Percentiles rank a stretch among this genome's conserved stretches.
Conservation (phyloP, 2,113 vertebrate genomes). For the Tautogolabrus adspersus region DNA sequence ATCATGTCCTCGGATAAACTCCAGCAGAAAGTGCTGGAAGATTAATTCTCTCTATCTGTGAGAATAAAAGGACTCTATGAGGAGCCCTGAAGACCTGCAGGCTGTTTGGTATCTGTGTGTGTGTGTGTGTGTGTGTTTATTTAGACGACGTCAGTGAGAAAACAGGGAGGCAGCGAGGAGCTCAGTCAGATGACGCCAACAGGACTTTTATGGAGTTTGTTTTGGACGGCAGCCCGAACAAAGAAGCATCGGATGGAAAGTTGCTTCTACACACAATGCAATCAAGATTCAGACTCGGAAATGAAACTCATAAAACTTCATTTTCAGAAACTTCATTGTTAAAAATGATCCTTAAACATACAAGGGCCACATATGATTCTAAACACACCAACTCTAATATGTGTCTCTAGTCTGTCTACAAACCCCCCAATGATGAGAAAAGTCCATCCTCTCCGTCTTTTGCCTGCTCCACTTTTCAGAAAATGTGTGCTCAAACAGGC, state of each 20-base stretch:
- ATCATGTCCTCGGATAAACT: background rate
- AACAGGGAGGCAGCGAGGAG: conserved; percentile 22
- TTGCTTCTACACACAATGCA: background rate
- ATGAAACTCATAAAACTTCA: background rate
- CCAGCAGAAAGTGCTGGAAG: background rate
- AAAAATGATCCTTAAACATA: no score
- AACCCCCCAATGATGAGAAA: no score
- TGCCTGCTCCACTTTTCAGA: no score
- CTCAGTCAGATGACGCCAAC: conserved; percentile 32
- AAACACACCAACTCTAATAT: no score
- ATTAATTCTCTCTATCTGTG: background rate
- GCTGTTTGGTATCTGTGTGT: conserved; percentile 8
- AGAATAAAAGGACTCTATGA: background rate
- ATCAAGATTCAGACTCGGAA: background rate
- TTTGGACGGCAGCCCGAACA: conserved; percentile 30
- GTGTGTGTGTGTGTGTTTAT: background rate
- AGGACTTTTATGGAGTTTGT: conserved; percentile 23
- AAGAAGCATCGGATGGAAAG: conserved; percentile 20
- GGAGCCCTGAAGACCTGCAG: background rate
- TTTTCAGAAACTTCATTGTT: background rate
- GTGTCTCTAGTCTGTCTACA: no score
- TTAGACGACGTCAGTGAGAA: conserved; percentile 17
- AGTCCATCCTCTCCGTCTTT: no score
- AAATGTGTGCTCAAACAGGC: no score
- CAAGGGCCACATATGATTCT: no score